phyloP scores from a whole-genome alignment of 2,888 invertebrate species.

The Tromatobia lineatoria region DNA sequence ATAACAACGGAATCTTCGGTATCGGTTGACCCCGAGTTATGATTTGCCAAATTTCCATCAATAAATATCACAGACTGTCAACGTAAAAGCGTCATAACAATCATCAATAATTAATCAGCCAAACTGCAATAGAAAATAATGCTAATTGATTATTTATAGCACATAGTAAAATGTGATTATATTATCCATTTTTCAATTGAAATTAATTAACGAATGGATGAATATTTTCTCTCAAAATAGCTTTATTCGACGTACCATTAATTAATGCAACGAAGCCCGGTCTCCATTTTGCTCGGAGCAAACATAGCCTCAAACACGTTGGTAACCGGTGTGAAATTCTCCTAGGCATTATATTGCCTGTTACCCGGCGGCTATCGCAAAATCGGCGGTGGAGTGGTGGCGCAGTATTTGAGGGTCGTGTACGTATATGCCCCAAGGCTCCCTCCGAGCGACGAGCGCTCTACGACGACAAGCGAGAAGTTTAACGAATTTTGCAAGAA shows the following conservation, averaged over 20 bases:
- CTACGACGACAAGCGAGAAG: conserved; percentile 12
- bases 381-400: conserved; percentile 39
- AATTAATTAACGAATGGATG: neutral
- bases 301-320: neutral
- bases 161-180: neutral
- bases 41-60: no score
- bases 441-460: neutral
- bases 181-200: neutral
- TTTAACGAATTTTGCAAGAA: conserved; percentile 7
- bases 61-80: no score
- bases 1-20: no score
- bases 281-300: neutral
- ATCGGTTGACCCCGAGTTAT: no score
- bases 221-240: neutral
- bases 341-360: conserved; percentile 30
- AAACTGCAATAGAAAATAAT: no score
- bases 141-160: neutral
- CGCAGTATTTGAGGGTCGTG: conserved; percentile 10
- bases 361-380: conserved; percentile 49
- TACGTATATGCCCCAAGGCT: conserved; percentile 18
- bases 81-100: no score
- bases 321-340: conserved; percentile 38
- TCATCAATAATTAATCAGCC: no score
- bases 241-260: neutral
- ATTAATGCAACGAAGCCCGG: neutral